A percentile compares a stretch with the other conserved stretches of the same genome.
Evolutionary conservation across 35 echinoderm and acorn worm genomes (phyloP).

Genomic region (Apostichopus californicus): DNA sequence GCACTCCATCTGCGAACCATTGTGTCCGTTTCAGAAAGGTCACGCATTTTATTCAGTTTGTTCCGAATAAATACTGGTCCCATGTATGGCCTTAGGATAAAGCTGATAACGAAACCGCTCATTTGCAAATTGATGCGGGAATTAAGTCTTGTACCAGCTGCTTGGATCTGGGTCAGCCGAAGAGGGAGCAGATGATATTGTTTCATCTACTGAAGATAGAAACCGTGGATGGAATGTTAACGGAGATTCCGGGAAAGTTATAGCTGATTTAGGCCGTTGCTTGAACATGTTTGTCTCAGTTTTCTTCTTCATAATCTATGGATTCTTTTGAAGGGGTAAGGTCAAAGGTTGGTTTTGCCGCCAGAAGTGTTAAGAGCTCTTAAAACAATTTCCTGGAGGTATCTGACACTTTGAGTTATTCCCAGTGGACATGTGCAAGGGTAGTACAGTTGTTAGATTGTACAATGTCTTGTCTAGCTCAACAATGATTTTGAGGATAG

Average conservation of each 20-base stretch:
- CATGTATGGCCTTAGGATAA: background rate
- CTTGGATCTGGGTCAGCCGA: background rate
- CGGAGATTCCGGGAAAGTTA: background rate
- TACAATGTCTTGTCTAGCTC: too few species aligned
- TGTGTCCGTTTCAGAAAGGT: background rate
- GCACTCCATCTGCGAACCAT: background rate
- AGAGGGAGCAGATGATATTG: background rate
- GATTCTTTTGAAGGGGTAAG: too few species aligned
- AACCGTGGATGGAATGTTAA: background rate
- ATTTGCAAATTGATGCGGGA: conserved; percentile 13
- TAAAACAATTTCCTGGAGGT: too few species aligned
- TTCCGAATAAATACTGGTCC: background rate
- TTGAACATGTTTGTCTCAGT: background rate
- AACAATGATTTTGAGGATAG: too few species aligned
- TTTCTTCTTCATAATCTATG: too few species aligned
- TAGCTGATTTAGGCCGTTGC: background rate
- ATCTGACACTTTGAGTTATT: too few species aligned
- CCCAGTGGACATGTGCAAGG: too few species aligned
- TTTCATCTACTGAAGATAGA: background rate
- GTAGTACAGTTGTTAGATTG: too few species aligned
- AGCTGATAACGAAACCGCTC: background rate
- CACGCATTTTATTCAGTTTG: background rate
- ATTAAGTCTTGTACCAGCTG: conserved; percentile 3
- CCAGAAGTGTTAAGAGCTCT: too few species aligned
- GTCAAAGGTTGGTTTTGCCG: too few species aligned